Conservation (phyloP, 2,888 invertebrate genomes). For the Ophion ellenae region DNA sequence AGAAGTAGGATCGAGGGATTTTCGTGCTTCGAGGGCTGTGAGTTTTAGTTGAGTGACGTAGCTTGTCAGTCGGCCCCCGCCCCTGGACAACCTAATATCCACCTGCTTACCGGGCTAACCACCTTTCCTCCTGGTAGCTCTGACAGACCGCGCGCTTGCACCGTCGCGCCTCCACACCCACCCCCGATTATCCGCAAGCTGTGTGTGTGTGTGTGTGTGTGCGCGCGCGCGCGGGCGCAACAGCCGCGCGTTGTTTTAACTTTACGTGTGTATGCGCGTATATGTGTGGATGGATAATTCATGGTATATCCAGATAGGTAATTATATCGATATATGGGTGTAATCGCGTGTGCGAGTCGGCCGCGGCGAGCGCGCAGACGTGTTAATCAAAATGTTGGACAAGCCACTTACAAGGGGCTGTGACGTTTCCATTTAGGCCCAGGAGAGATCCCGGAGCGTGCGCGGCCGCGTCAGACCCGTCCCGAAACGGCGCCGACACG, state of each 20-base stretch:
- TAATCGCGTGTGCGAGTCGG: constrained; percentile 40
- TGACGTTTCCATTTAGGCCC: constrained; percentile 83
- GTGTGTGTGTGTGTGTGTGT: background rate
- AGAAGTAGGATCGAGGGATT: constrained; percentile 77
- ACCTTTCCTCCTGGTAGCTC: constrained; percentile 65
- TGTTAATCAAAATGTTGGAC: constrained; percentile 84
- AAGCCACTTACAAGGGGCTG: constrained; percentile 83
- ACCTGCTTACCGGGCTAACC: constrained; percentile 75
- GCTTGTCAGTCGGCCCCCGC: constrained; percentile 75
- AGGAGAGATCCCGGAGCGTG: constrained; percentile 64
- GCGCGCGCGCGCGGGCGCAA: no score
- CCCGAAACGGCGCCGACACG: constrained; percentile 62
- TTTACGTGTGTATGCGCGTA: background rate
- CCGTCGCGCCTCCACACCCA: constrained; percentile 61
- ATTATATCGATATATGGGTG: constrained; percentile 5
- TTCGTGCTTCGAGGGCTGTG: constrained; percentile 51
- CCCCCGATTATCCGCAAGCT: constrained; percentile 30
- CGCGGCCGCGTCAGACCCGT: constrained; percentile 65
- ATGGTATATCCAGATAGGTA: constrained; percentile 29
- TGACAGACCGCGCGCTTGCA: constrained; percentile 61
- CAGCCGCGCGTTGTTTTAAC: background rate
- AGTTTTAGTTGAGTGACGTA: constrained; percentile 72
- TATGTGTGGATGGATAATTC: background rate
- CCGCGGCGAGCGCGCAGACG: constrained; percentile 74
- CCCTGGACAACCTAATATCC: constrained; percentile 83